Evolutionary conservation across 1,140 invertebrate species (phyloP).

Genomic region (Zaprionus ghesquierei): DNA sequence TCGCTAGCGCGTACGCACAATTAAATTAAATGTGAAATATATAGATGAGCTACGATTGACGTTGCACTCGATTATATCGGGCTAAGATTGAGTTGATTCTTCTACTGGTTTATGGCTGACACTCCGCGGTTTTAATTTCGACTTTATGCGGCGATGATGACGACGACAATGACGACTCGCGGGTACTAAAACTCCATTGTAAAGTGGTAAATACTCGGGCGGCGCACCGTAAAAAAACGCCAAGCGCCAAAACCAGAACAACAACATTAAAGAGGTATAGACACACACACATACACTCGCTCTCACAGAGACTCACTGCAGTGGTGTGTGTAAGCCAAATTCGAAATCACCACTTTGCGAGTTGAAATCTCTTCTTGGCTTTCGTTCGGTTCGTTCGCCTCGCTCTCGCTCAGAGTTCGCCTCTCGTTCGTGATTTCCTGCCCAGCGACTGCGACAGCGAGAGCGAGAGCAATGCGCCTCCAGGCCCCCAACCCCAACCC

Average conservation of each 20-base stretch:
- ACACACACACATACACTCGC: conserved; percentile 21
- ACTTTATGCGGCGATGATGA: conserved; percentile 81
- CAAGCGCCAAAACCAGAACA: conserved; percentile 81
- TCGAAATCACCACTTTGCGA: conserved; percentile 76
- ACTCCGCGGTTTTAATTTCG: conserved; percentile 80
- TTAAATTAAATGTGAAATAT: conserved; percentile 38
- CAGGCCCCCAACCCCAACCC: not conserved
- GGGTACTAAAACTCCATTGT: conserved; percentile 81
- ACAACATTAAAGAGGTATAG: conserved; percentile 65
- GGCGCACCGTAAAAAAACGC: conserved; percentile 78
- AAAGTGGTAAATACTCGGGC: conserved; percentile 81
- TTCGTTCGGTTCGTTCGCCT: conserved; percentile 51
- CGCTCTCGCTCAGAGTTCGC: conserved; percentile 46
- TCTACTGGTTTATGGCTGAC: conserved; percentile 73
- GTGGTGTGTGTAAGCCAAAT: conserved; percentile 59
- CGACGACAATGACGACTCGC: conserved; percentile 79
- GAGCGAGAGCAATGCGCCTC: conserved; percentile 2
- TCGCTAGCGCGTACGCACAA: conserved; percentile 10
- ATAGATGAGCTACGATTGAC: conserved; percentile 33
- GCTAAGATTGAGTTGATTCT: conserved; percentile 56
- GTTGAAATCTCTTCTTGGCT: conserved; percentile 72
- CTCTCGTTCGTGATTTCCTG: conserved; percentile 50
- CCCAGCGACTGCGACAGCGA: not conserved
- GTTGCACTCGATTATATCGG: conserved; percentile 55
- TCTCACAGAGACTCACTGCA: not conserved